Conservation (phyloP, 2,888 invertebrate species). For the Phania funesta region DNA sequence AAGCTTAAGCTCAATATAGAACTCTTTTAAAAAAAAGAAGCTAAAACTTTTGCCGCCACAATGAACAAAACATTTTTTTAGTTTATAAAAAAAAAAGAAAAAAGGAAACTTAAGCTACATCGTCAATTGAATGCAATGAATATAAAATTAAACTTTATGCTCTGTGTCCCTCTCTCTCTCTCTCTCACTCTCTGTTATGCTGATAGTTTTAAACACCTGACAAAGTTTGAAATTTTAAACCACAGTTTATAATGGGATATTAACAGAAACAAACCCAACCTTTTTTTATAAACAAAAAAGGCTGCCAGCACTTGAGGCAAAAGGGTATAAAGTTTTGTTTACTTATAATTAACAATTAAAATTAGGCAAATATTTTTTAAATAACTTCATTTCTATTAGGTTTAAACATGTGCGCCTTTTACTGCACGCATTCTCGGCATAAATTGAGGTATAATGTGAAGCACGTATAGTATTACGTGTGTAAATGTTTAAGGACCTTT, state of each 20-base stretch:
- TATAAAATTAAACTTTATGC: not conserved
- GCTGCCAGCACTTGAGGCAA: not conserved
- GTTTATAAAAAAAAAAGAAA: constrained; percentile 13
- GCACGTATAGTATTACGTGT: constrained; percentile 17
- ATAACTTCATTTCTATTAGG: constrained; percentile 21
- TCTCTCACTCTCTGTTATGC: no score
- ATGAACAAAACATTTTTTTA: not conserved
- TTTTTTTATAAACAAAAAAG: not conserved
- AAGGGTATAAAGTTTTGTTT: constrained; percentile 32
- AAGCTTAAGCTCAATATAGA: constrained; percentile 37
- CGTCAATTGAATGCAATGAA: constrained; percentile 29
- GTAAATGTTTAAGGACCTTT: constrained; percentile 26
- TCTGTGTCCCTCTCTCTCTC: not conserved
- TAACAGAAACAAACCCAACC: not conserved
- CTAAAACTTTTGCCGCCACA: constrained; percentile 19
- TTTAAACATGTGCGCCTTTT: not conserved
- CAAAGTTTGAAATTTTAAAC: constrained; percentile 14
- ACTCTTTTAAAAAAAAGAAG: not conserved
- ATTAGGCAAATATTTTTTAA: constrained; percentile 26
- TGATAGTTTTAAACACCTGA: constrained; percentile 4
- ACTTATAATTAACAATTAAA: constrained; percentile 45
- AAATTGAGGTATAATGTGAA: constrained; percentile 43
- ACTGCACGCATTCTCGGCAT: constrained; percentile 8
- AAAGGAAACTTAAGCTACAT: not conserved
- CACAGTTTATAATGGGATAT: constrained; percentile 16